A percentile compares a stretch with the other conserved stretches of the same genome.
phyloP scores from a whole-genome alignment of 2,888 invertebrate genomes.

The Dasysyrphus tricinctus region DNA sequence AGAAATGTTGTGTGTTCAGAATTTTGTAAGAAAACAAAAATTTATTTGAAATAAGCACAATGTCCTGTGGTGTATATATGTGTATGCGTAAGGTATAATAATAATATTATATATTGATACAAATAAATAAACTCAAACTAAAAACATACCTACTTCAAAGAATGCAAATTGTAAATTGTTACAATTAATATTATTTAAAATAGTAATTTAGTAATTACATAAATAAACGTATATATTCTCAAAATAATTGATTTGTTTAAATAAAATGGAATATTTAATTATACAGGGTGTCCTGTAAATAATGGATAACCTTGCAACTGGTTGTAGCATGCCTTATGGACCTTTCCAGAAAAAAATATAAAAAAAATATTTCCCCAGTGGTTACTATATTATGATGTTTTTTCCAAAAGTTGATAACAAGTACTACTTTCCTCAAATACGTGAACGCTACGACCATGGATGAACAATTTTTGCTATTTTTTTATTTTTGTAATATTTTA shows the following conservation, averaged over 20 bases:
- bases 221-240: conserved; percentile 1
- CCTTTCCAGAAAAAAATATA: no score
- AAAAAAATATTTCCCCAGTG: no score
- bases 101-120: conserved; percentile 1
- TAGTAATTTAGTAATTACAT: conserved; percentile 3
- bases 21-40: conserved; percentile 7
- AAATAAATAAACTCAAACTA: neutral
- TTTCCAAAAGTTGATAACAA: no score
- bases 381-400: no score
- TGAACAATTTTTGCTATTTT: no score
- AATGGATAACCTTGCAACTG: no score
- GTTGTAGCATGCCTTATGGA: no score
- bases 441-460: no score
- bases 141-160: neutral
- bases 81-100: neutral
- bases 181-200: neutral
- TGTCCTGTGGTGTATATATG: conserved; percentile 61
- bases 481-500: no score
- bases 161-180: neutral
- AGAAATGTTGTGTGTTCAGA: conserved; percentile 25
- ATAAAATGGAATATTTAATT: neutral
- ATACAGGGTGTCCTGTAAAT: no score
- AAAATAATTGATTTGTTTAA: neutral
- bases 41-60: conserved; percentile 55
- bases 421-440: no score